A percentile compares a stretch with the other conserved stretches of the same genome.
Evolutionary conservation across 2,113 vertebrate genomes (phyloP).

Genomic region (Pollachius pollachius): DNA sequence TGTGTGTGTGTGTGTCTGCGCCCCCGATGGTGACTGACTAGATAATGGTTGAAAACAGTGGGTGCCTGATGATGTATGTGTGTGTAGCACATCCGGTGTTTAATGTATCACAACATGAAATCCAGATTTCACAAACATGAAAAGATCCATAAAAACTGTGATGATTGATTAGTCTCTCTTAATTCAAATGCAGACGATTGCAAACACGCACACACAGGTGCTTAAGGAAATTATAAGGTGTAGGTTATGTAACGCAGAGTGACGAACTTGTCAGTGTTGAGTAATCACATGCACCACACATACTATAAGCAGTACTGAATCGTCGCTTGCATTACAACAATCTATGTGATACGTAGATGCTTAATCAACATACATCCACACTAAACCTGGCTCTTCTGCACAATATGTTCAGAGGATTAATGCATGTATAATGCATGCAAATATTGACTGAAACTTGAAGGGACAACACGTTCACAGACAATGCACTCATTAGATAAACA

Average conservation of each 20-base stretch:
- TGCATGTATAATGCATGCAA: too few relatives aligned
- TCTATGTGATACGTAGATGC: too few relatives aligned
- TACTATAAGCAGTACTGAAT: neutral
- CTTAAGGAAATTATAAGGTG: conserved; percentile 37
- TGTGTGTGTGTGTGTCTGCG: neutral
- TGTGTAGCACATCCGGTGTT: neutral
- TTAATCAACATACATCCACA: too few relatives aligned
- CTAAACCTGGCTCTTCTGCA: too few relatives aligned
- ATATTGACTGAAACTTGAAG: too few relatives aligned
- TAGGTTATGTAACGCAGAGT: conserved; percentile 48
- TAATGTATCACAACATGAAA: neutral
- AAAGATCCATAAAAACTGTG: conserved; percentile 7
- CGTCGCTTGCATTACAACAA: too few relatives aligned
- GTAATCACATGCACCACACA: conserved; percentile 12
- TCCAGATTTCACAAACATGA: neutral
- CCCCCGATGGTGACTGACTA: neutral
- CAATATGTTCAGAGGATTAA: too few relatives aligned
- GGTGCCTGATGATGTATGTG: neutral
- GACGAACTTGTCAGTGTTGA: conserved; percentile 29
- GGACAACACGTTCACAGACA: too few relatives aligned
- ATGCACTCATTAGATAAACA: too few relatives aligned
- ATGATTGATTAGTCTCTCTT: neutral
- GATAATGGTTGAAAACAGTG: neutral
- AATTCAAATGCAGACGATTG: neutral
- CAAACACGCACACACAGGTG: neutral